A percentile compares a stretch with the other conserved stretches of the same genome.
Evolutionary conservation across 1,140 invertebrate genomes (phyloP).

Genomic region (Sinella curviseta): DNA sequence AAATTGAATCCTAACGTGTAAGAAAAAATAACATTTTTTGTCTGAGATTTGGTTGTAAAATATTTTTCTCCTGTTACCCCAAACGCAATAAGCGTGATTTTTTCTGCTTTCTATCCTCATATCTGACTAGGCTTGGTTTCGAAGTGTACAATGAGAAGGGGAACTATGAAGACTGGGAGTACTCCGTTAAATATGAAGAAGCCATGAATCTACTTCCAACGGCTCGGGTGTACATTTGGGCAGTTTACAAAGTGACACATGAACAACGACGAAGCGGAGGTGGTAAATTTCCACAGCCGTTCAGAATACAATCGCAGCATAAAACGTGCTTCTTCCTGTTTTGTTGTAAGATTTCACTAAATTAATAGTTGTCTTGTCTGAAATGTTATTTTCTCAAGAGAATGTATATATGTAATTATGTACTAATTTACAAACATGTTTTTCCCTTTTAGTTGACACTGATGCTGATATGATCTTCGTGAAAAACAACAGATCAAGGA

Average conservation of each 20-base stretch:
- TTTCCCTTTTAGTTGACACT: constrained; percentile 60
- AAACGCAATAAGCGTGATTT: constrained; percentile 29
- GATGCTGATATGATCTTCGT: constrained; percentile 62
- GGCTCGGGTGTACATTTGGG: constrained; percentile 61
- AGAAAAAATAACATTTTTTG: constrained; percentile 51
- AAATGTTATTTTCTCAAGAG: too few species aligned
- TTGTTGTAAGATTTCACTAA: constrained; percentile 62
- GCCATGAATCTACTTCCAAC: constrained; percentile 65
- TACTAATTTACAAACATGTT: neutral
- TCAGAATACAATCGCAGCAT: constrained; percentile 64
- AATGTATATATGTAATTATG: too few species aligned
- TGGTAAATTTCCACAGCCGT: constrained; percentile 51
- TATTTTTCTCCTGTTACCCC: too few species aligned
- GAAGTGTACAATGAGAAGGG: constrained; percentile 64
- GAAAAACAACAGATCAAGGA: constrained; percentile 44
- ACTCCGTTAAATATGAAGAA: constrained; percentile 67
- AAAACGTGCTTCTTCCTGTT: constrained; percentile 65
- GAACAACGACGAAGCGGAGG: constrained; percentile 45
- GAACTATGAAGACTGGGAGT: constrained; percentile 69
- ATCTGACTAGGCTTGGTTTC: constrained; percentile 65
- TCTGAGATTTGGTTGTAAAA: constrained; percentile 29
- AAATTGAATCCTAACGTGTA: constrained; percentile 72
- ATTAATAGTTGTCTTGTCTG: too few species aligned
- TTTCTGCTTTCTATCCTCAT: too few species aligned
- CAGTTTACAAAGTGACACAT: constrained; percentile 62